Base-by-base conservation (phyloP, 2,888 invertebrate genomes). In the Diachrysia chrysitis region DNA sequence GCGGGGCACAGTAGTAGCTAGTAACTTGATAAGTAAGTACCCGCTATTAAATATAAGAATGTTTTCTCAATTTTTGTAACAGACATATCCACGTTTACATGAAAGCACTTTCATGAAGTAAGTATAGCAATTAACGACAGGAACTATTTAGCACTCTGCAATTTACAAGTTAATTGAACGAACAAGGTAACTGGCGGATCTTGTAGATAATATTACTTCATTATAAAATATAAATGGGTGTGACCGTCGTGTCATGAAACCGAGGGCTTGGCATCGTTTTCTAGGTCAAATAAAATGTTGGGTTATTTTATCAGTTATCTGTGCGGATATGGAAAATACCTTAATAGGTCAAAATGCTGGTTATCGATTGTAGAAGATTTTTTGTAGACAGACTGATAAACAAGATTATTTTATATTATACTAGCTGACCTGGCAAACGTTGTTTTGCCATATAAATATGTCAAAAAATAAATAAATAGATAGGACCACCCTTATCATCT, bases 101-200 rank as follows among this genome's bases (percentile, higher is more conserved):
- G 14, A 4, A 1, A 35, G 2, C 35, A 14, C 35, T 35, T 10
- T 35, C 12, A 37, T 16, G 16, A 14, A 37, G 14, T 14, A 14
- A 2, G n/a, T n/a, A n/a, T n/a, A n/a, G 3, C 37, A 2, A 37
- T 37, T 42, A 42, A 4, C 6, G n/a, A 16, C 42, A 42, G 42
- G 42, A 42, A 42, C 42, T 42, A n/a, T 42, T 70, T 70, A 75
- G 55, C 61, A 21, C 58, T 37, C 53, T 12, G 54, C 29, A 56
- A 64, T 70, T 64, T 69, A 58, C 61, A 21, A 58, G 17, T 10
- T 64, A 29, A 64, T 61, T 35, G 51, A 58, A 35, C 42, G 17
- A 63, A 61, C 48, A 17, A 51, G 51, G 37, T 37, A 60, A 16
- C 19, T 12, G 10, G 5, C 48, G 21, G 48, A 17, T 48, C 48